Percentiles rank a stretch among this genome's conserved stretches.
These are phyloP conservation scores for Umimayanthus chanpuru DNA, from an alignment of 92 coral and sea anemone genomes.

Conservation along the genomic window DNA sequence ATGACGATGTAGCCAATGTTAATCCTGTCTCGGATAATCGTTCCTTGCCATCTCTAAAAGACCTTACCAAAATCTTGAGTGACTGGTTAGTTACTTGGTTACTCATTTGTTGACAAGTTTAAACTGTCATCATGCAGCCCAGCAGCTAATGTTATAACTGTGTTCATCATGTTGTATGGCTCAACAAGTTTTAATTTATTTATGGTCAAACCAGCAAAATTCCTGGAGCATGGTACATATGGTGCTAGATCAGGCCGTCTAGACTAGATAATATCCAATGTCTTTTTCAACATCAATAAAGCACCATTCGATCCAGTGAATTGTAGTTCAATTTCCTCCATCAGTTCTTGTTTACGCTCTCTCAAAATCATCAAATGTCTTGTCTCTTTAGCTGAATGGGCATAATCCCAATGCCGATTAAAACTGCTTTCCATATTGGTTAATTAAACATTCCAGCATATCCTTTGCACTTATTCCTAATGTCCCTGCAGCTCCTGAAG, in stretches of 20 bases:
- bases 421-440: constrained; percentile 36
- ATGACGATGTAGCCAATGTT: constrained; percentile 29
- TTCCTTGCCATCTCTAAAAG: constrained; percentile 41
- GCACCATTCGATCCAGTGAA: constrained; percentile 30
- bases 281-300: constrained; percentile 11
- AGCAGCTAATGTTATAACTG: constrained; percentile 32
- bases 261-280: not conserved
- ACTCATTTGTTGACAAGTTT: constrained; percentile 6
- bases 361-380: constrained; percentile 24
- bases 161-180: constrained; percentile 20
- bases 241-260: constrained; percentile 40
- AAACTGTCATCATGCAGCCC: constrained; percentile 30
- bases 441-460: constrained; percentile 32
- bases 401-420: constrained; percentile 40
- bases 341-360: constrained; percentile 43
- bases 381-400: constrained; percentile 44
- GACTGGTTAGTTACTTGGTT: not conserved
- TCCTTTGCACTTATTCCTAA: constrained; percentile 32
- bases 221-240: constrained; percentile 38
- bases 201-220: constrained; percentile 42
- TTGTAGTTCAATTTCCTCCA: constrained; percentile 23
- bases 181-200: constrained; percentile 36
- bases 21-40: constrained; percentile 27
- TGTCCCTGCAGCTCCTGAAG: constrained; percentile 32
- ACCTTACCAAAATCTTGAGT: constrained; percentile 18